A percentile compares a stretch with the other conserved stretches of the same genome.
phyloP scores from a whole-genome alignment of 2,113 vertebrate species.

The Indicator indicator region DNA sequence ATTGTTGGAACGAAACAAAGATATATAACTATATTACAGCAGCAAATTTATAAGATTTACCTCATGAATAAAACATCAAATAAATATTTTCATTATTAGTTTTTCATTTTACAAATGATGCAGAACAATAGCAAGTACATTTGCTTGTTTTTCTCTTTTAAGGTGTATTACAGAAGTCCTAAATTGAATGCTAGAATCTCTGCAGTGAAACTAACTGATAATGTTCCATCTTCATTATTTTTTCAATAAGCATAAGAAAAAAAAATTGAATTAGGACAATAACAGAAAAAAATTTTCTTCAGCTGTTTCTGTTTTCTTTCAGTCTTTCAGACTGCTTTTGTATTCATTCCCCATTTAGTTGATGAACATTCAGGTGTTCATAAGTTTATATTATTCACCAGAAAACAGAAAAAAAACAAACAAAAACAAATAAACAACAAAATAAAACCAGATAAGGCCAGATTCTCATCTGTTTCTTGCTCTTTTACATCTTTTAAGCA shows the following conservation, averaged over 20 bases:
- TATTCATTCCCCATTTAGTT: background rate
- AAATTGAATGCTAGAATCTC: background rate
- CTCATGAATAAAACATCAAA: conserved; percentile 54
- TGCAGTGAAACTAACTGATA: background rate
- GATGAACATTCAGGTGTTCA: background rate
- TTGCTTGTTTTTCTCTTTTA: background rate
- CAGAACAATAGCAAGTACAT: background rate
- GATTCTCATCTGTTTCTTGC: background rate
- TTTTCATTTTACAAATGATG: conserved; percentile 16
- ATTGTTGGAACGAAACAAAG: background rate
- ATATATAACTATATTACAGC: background rate
- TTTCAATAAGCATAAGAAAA: background rate
- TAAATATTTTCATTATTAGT: conserved; percentile 20
- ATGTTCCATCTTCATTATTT: background rate
- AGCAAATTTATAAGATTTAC: conserved; percentile 9
- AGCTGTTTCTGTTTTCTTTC: background rate
- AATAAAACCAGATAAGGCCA: background rate
- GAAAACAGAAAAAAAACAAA: background rate
- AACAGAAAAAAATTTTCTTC: background rate
- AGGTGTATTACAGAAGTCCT: background rate
- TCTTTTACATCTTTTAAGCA: background rate
- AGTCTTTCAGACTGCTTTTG: background rate
- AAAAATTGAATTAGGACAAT: background rate
- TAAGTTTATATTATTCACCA: background rate
- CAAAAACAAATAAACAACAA: background rate